Conservation (phyloP, 2,888 invertebrate species). For the Serrognathus titanus region DNA sequence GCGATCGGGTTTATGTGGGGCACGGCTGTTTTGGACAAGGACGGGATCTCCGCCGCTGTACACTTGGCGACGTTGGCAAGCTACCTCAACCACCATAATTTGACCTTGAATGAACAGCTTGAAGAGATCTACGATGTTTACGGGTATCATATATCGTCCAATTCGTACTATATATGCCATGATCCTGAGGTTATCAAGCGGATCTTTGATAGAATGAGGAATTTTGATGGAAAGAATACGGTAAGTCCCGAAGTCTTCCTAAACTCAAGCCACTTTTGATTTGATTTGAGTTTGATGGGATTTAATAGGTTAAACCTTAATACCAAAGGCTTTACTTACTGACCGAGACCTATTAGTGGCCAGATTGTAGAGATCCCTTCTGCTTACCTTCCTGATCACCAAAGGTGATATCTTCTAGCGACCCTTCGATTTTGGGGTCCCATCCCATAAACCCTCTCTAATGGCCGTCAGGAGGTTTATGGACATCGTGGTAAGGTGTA, state of each 20-base stretch:
- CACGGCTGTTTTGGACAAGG: conserved; percentile 87
- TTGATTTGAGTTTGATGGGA: background rate
- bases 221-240: conserved; percentile 60
- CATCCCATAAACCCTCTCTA: too few relatives aligned
- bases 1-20: conserved; percentile 98
- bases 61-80: conserved; percentile 72
- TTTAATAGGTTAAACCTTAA: too few relatives aligned
- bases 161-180: conserved; percentile 87
- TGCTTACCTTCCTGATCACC: too few relatives aligned
- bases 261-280: too few relatives aligned
- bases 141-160: conserved; percentile 84
- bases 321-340: too few relatives aligned
- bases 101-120: conserved; percentile 62
- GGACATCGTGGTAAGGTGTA: too few relatives aligned
- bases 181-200: conserved; percentile 64
- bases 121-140: conserved; percentile 76
- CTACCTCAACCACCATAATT: conserved; percentile 61
- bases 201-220: conserved; percentile 82
- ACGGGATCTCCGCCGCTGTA: conserved; percentile 89
- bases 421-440: too few relatives aligned
- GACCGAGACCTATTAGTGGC: too few relatives aligned
- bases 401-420: too few relatives aligned
- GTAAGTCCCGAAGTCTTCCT: conserved; percentile 55
- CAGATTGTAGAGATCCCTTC: too few relatives aligned
- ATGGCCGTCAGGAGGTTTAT: too few relatives aligned